Base-by-base conservation (phyloP, 2,797 vertebrate species). In the Spinibarbus caldwelli region DNA sequence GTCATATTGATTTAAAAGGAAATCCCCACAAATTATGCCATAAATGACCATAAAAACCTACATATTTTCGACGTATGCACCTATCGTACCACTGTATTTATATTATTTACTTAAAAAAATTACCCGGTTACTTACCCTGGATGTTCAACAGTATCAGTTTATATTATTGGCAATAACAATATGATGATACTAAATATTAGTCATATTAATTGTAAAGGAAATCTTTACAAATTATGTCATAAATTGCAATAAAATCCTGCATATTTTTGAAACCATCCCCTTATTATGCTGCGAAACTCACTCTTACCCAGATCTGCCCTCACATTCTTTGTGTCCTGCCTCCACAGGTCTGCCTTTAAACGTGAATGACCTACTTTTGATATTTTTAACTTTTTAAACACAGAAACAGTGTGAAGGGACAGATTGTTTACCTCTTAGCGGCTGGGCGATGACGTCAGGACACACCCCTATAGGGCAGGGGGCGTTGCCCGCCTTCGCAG, bases 391-490 rank as follows among this genome's bases (percentile, higher is more conserved):
- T 36, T 36, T 70, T 75, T 43, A 87, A 75, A 85, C 78, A 89
- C 87, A 72, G 54, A 45, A 57, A 89, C 86, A 84, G 86, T 83
- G 43, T 84, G 77, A 36, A 68, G 59, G 59, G 76, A 84, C 47
- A 84, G 90, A 91, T 86, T 90, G 90, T 93, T 94, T 91, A 92
- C 92, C 83, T 90, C 83, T 87, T 78, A 85, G 62, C 81, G 70
- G 89, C 80, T 85, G 67, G 88, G 47, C 34, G 23, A 17, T 86
- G 91, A 95, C 94, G 94, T 95, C 94, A 95, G 78, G 94, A 95
- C 95, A 95, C 95, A 95, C 94, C 95, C 94, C 95, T 95, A 94
- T 89, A 94, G 93, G 91, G 91, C 86, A 88, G 89, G 85, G 87
- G 91, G 85, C 41, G 89, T 86, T 57, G 70, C 86, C 85, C 36